A percentile compares a stretch with the other conserved stretches of the same genome.
Conservation (phyloP, 2,888 invertebrate species). For the Aleiodes leptofemur region DNA sequence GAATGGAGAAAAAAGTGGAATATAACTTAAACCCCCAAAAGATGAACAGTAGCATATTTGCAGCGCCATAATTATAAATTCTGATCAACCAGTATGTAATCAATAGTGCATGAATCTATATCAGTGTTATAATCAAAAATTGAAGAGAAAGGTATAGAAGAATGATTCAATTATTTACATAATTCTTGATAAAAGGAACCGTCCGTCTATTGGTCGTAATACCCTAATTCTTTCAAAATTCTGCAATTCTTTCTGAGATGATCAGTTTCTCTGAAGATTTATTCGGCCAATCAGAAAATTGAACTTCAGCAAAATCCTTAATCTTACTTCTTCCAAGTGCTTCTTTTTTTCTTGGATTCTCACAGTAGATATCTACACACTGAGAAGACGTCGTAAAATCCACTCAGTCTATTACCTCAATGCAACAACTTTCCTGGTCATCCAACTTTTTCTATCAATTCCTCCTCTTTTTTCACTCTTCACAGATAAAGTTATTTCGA, state of each 20-base stretch:
- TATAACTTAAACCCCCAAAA: too few species aligned
- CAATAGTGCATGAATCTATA: too few species aligned
- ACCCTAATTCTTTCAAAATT: neutral
- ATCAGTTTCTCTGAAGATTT: conserved; percentile 54
- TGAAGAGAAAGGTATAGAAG: too few species aligned
- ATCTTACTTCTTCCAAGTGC: neutral
- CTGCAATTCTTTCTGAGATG: conserved; percentile 28
- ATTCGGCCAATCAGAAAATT: conserved; percentile 53
- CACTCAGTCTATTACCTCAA: conserved; percentile 26
- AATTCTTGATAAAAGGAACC: too few species aligned
- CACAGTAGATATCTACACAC: too few species aligned
- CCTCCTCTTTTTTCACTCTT: neutral
- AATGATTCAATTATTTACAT: too few species aligned
- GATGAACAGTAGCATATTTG: too few species aligned
- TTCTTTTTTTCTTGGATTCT: neutral
- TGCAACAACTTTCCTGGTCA: conserved; percentile 10
- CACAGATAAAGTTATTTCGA: conserved; percentile 9
- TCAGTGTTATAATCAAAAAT: too few species aligned
- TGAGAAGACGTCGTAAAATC: conserved; percentile 15
- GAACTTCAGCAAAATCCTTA: conserved; percentile 11
- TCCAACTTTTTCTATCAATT: conserved; percentile 30
- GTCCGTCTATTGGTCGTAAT: too few species aligned
- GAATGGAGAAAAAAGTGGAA: too few species aligned
- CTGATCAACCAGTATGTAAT: too few species aligned
- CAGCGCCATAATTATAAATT: too few species aligned